phyloP scores from a whole-genome alignment of 2,113 vertebrate genomes.

The Jacana jacana region DNA sequence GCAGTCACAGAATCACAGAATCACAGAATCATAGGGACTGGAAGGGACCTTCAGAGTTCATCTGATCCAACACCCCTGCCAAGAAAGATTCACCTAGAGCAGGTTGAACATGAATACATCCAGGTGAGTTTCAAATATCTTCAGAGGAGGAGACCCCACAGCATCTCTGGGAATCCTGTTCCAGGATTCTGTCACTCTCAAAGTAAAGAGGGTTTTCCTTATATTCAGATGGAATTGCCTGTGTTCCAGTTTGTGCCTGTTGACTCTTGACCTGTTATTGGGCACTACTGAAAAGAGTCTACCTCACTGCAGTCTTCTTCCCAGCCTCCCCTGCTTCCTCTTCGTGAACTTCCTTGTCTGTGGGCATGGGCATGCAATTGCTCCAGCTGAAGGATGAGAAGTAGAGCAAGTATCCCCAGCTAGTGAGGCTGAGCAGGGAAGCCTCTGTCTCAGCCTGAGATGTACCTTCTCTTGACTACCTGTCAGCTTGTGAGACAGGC shows the following conservation, averaged over 20 bases:
- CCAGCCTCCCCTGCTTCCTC: not conserved
- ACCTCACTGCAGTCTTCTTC: not conserved
- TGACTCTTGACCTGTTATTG: not conserved
- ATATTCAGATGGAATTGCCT: not conserved
- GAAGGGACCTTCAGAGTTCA: not conserved
- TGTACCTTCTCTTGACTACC: not conserved
- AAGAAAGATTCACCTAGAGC: no score
- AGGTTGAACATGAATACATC: not conserved
- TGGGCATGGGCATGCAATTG: accelerated
- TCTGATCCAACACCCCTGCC: not conserved
- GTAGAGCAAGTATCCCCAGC: not conserved
- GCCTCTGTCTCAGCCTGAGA: not conserved
- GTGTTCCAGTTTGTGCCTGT: not conserved
- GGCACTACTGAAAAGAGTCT: not conserved
- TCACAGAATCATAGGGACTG: not conserved
- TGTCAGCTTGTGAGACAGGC: not conserved
- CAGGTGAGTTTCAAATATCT: not conserved
- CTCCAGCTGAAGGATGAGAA: not conserved
- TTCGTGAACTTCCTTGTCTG: not conserved
- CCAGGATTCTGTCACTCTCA: not conserved
- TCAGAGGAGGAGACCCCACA: not conserved
- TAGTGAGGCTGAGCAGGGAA: not conserved
- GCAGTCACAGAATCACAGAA: not conserved
- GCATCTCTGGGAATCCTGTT: not conserved
- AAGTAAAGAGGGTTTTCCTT: not conserved